Base-by-base conservation (phyloP, 2,888 invertebrate genomes). In the Lithophane semibrunnea region DNA sequence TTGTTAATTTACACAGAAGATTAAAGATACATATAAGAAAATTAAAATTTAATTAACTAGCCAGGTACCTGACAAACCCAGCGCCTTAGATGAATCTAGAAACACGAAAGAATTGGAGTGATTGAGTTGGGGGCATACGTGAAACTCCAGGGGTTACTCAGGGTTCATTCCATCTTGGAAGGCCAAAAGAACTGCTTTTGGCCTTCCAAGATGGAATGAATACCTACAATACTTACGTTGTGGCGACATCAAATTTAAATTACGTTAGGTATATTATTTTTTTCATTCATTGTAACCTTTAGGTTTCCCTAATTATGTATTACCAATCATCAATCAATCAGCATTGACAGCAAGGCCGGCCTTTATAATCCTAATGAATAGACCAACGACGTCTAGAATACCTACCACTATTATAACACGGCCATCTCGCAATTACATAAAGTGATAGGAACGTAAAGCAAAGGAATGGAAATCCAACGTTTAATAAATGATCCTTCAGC, bases 401-500 rank as follows among this genome's bases (percentile, higher is more conserved):
- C n/a, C 24, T 12, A 47, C n/a, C 24, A 47, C 16, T 8, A 16
- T 24, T 71, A 29, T 1, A 77, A 42, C 42, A 44, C 63, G 13
- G 52, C 58, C 54, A 44, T 29, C 37, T 24, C 12, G 24, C 37
- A 63, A 75, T 80, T 69, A 60, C 8, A 2, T 47, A 60, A 71
- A 80, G 63, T 74, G 37, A 73, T 65, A 24, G 29, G 3, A 49
- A 12, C 29, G 49, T 52, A 58, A 60, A 56, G 29, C 24, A 37
- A 80, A 52, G 21, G 24, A 64, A 68, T 80, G 42, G 24, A 64
- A 80, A 80, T 42, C 58, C 37, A 58, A n/a, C 24, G 12, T 29
- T 29, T 56, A 54, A 73, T 49, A 29, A 80, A 64, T 68, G 24
- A 47, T 60, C 13, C 18, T 67, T 37, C 24, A n/a, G n/a, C n/a